These are phyloP conservation scores for Paraescarpia echinospica DNA, from an alignment of 1,140 invertebrate genomes.

Conservation along the genomic window DNA sequence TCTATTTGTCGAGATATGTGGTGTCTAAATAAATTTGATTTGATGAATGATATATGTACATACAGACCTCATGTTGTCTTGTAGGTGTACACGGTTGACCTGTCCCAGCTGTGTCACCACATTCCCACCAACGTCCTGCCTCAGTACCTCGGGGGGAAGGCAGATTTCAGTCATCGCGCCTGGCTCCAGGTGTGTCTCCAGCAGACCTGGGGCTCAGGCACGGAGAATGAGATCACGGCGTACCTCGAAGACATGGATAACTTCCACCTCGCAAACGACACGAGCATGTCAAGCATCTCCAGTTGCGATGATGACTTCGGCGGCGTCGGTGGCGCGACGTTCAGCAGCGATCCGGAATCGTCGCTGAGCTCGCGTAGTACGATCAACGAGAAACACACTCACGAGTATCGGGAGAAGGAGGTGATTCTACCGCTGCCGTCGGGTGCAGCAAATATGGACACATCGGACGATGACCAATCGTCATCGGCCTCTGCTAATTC, in stretches of 20 bases:
- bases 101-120: slow-evolving; percentile 67
- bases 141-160: slow-evolving; percentile 79
- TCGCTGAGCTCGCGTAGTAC: slow-evolving; percentile 47
- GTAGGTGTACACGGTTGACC: slow-evolving; percentile 87
- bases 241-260: slow-evolving; percentile 24
- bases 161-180: slow-evolving; percentile 81
- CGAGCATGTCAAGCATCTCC: slow-evolving; percentile 19
- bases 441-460: neutral
- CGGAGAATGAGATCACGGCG: slow-evolving; percentile 21
- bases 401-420: slow-evolving; percentile 46
- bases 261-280: neutral
- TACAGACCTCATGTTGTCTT: slow-evolving; percentile 9
- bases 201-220: slow-evolving; percentile 50
- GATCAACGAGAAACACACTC: slow-evolving; percentile 56
- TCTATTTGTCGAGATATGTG: too few species aligned
- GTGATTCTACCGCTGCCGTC: slow-evolving; percentile 10
- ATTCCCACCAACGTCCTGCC: slow-evolving; percentile 77
- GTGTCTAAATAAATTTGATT: too few species aligned
- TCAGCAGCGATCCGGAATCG: slow-evolving; percentile 9
- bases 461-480: slow-evolving; percentile 11
- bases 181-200: slow-evolving; percentile 80
- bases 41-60: too few species aligned
- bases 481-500: neutral
- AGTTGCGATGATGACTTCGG: slow-evolving; percentile 29
- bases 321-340: slow-evolving; percentile 23